Evolutionary conservation across 2,113 vertebrate species (phyloP).

Genomic region (Chloroceryle aenea): DNA sequence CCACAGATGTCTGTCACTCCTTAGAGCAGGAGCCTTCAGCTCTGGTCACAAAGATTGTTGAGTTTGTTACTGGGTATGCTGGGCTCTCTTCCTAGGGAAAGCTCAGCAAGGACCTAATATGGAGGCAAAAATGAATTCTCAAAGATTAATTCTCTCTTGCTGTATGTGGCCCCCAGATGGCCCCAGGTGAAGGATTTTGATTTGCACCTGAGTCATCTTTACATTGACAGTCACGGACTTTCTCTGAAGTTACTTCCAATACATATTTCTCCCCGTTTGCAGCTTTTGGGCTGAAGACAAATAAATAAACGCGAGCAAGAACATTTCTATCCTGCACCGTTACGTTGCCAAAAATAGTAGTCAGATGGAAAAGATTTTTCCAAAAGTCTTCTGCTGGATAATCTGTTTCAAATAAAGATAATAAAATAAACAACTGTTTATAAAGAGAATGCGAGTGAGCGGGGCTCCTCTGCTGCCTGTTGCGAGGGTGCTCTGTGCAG

Average conservation of each 20-base stretch:
- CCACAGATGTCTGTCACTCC: neutral
- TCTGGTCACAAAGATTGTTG: neutral
- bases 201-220: neutral
- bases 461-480: slow-evolving; percentile 44
- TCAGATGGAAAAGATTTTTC: slow-evolving; percentile 74
- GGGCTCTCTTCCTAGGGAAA: neutral
- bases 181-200: neutral
- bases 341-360: slow-evolving; percentile 68
- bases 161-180: neutral
- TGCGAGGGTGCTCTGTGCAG: neutral
- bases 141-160: neutral
- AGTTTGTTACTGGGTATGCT: neutral
- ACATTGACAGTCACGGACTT: neutral
- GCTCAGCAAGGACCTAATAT: neutral
- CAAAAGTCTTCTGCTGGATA: slow-evolving; percentile 69
- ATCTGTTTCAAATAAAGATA: slow-evolving; percentile 78
- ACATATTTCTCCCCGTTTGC: neutral
- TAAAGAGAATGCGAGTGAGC: slow-evolving; percentile 62
- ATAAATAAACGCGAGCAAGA: slow-evolving; percentile 20
- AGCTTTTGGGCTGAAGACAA: slow-evolving; percentile 35
- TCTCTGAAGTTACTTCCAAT: neutral
- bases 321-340: slow-evolving; percentile 19
- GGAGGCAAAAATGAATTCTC: neutral
- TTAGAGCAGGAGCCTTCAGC: neutral
- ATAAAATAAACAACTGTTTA: slow-evolving; percentile 79